A percentile compares a stretch with the other conserved stretches of the same genome.
phyloP scores from a whole-genome alignment of 2,797 vertebrate genomes.

The Cirrhinus mrigala region DNA sequence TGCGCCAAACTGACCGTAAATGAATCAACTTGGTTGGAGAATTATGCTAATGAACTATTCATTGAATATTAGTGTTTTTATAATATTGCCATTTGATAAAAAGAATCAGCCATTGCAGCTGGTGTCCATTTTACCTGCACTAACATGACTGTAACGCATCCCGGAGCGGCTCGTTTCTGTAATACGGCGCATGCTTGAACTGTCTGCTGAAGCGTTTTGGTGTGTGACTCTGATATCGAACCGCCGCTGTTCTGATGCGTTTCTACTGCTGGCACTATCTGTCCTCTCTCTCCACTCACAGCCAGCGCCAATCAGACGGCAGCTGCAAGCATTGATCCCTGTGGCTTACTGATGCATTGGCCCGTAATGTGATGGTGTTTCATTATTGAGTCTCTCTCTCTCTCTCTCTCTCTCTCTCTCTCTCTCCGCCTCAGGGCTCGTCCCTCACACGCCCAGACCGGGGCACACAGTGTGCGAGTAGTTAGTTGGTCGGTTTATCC shows the following conservation, averaged over 20 bases:
- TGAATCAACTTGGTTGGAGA: not conserved
- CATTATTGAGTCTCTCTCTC: constrained; percentile 76
- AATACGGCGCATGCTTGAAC: not conserved
- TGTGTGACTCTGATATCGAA: not conserved
- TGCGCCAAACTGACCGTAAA: not conserved
- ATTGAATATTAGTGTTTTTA: not conserved
- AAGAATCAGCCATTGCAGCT: not conserved
- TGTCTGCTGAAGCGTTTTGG: not conserved
- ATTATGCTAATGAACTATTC: not conserved
- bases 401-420: constrained; percentile 62
- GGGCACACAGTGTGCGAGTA: constrained; percentile 69
- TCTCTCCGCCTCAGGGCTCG: constrained; percentile 70
- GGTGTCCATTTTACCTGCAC: not conserved
- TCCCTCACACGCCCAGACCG: constrained; percentile 64
- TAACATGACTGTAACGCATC: not conserved
- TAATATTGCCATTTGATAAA: not conserved
- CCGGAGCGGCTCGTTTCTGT: not conserved
- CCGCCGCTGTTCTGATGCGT: constrained; percentile 49
- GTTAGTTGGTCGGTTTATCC: constrained; percentile 65
- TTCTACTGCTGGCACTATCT: constrained; percentile 53
- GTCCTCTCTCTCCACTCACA: constrained; percentile 58
- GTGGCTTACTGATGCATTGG: constrained; percentile 80
- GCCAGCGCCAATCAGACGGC: constrained; percentile 71
- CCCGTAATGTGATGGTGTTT: constrained; percentile 81
- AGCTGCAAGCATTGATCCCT: constrained; percentile 86